These are phyloP conservation scores for Buceros bicornis DNA, from an alignment of 2,797 vertebrate genomes.

Conservation along the genomic window DNA sequence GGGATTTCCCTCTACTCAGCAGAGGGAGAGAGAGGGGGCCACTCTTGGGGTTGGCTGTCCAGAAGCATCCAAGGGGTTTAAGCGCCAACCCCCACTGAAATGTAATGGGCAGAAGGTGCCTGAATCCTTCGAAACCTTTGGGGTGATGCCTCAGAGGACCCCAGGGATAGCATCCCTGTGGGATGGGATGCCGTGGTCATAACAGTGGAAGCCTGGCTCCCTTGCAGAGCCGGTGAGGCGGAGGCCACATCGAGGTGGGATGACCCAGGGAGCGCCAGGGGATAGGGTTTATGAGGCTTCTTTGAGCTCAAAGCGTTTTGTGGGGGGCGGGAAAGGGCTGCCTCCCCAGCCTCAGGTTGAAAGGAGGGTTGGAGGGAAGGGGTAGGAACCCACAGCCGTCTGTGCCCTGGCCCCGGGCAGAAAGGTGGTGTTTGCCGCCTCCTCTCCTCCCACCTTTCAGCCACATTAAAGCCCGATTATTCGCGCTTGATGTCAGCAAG, in stretches of 20 bases:
- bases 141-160: neutral
- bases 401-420: neutral
- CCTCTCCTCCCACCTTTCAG: constrained; percentile 59
- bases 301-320: constrained; percentile 30
- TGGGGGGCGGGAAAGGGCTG: neutral
- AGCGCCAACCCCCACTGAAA: neutral
- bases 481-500: constrained; percentile 43
- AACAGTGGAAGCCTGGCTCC: fast-evolving
- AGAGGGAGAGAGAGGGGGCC: neutral
- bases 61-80: neutral
- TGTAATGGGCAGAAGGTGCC: neutral
- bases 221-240: fast-evolving
- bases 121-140: neutral
- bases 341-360: constrained; percentile 3
- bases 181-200: neutral
- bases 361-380: constrained; percentile 48
- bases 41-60: neutral
- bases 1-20: neutral
- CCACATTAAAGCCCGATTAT: constrained; percentile 67
- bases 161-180: neutral
- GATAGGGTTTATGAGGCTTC: neutral
- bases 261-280: fast-evolving
- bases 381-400: neutral
- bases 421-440: constrained; percentile 42
- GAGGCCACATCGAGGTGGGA: fast-evolving